A percentile compares a stretch with the other conserved stretches of the same genome.
Conservation (phyloP, 2,113 vertebrate genomes). For the Orientallactaga bullata region DNA sequence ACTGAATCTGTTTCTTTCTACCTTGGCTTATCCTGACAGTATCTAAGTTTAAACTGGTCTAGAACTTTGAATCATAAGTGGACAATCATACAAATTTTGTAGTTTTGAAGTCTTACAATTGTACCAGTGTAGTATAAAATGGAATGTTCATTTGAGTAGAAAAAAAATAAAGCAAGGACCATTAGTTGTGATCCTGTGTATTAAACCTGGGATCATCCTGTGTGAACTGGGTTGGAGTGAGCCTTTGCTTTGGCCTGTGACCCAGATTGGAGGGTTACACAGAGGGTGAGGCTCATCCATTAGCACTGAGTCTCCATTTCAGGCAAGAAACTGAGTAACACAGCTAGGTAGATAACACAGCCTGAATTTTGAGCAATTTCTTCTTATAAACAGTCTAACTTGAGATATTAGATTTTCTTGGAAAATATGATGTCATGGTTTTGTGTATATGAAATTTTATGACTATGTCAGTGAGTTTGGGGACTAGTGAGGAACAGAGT, state of each 20-base stretch:
- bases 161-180: neutral
- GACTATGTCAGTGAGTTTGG: neutral
- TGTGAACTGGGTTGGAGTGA: neutral
- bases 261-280: neutral
- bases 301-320: neutral
- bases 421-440: neutral
- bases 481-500: neutral
- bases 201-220: slow-evolving; percentile 15
- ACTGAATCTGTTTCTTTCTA: neutral
- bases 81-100: neutral
- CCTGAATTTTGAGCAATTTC: neutral
- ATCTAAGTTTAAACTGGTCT: neutral
- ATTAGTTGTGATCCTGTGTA: neutral
- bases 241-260: neutral
- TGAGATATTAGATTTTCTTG: neutral
- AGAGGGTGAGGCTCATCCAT: neutral
- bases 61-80: slow-evolving; percentile 18
- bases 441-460: neutral
- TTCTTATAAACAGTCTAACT: slow-evolving; percentile 25
- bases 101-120: neutral
- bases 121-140: neutral
- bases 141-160: slow-evolving; percentile 39
- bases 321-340: neutral
- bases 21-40: neutral
- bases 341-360: neutral